phyloP scores from a whole-genome alignment of 2,888 invertebrate genomes.

The Pachycephus smyrnensis region DNA sequence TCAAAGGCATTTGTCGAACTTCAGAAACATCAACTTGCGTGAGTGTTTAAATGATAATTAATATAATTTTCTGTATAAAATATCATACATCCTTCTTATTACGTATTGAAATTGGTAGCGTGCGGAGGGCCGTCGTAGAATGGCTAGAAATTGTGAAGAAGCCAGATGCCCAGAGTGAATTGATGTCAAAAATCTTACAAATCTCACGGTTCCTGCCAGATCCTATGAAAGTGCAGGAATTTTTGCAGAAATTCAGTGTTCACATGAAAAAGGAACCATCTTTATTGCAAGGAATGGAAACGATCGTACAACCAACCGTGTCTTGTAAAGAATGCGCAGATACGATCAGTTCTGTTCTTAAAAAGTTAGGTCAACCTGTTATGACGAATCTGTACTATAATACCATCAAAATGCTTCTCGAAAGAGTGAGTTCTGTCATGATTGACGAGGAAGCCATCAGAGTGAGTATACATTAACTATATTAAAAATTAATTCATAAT shows the following conservation, averaged over 20 bases:
- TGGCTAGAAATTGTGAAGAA: constrained; percentile 88
- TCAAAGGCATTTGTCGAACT: constrained; percentile 93
- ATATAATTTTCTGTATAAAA: neutral
- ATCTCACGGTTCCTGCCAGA: constrained; percentile 90
- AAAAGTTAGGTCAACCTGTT: constrained; percentile 93
- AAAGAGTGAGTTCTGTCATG: constrained; percentile 96
- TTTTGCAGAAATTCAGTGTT: constrained; percentile 83
- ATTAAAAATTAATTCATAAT: neutral
- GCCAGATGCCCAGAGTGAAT: constrained; percentile 75
- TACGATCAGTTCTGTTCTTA: constrained; percentile 83
- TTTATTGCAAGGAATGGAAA: constrained; percentile 85
- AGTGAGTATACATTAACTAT: constrained; percentile 61
- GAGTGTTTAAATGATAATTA: constrained; percentile 41
- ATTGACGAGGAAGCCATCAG: constrained; percentile 91
- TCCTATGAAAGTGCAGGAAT: constrained; percentile 91
- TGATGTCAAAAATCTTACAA: constrained; percentile 75
- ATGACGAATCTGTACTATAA: constrained; percentile 97
- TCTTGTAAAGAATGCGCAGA: constrained; percentile 95
- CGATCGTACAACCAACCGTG: constrained; percentile 89
- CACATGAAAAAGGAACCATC: constrained; percentile 81
- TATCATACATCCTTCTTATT: neutral
- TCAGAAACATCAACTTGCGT: constrained; percentile 89
- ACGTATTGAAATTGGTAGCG: constrained; percentile 64
- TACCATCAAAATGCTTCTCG: constrained; percentile 94
- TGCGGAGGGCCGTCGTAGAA: constrained; percentile 86